Base-by-base conservation (phyloP, 2,888 invertebrate genomes). In the Drepanosiphum platanoidis region DNA sequence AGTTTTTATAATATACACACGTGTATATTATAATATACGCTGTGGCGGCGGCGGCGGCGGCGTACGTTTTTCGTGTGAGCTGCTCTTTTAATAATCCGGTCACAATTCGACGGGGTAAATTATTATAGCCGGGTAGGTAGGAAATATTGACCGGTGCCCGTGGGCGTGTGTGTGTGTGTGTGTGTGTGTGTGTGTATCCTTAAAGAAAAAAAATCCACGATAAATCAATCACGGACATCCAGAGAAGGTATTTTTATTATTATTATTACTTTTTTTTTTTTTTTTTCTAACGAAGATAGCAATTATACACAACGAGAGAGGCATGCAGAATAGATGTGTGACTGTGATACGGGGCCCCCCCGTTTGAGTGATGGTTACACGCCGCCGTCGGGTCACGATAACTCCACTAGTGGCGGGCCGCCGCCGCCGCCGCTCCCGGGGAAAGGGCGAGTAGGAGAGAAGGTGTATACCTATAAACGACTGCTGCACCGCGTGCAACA, bases 161-260 rank as follows among this genome's bases (percentile, higher is more conserved):
- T 83, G 74, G 83, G 83, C 74, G 74, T 83, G 27, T 13, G 58
- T 71, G n/a, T n/a, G 39, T n/a, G n/a, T 39, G 71, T 39, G 64
- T 74, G 64, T 34, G 82, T 72, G 72, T 74, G 70, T n/a, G 36
- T 39, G n/a, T n/a, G n/a, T 22, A 22, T 22, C 52, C 61, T 61
- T 42, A 42, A 61, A 64, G 61, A 52, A 82, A 68, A 71, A 58
- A 84, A 84, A 84, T 77, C 77, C 84, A 84, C 84, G 77, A 84
- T 84, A 84, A 84, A 84, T 84, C 84, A 84, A 84, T 84, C 84
- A 84, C 75, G 9, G 72, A 81, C 77, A 13, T 36, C 68, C 18
- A 15, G 72, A 78, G 80, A 81, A 75, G 84, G 70, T 84, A 84
- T 84, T 84, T 71, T 81, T 64, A 39, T 82, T 82, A 72, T 82